Conservation (phyloP, 2,888 invertebrate species). For the Andrena chrysosceles region DNA sequence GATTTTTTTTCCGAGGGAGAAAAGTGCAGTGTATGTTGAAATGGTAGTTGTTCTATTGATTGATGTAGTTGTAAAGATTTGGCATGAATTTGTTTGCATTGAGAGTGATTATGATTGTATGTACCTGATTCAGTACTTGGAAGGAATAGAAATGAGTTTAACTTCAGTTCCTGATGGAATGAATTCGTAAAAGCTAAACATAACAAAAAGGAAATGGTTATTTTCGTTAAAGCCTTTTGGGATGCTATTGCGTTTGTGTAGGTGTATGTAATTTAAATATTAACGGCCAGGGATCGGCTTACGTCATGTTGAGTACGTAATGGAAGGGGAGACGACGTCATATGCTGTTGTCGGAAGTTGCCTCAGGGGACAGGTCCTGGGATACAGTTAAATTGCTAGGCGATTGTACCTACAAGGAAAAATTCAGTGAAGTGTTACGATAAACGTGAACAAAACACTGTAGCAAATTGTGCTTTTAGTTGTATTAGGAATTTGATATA, state of each 20-base stretch:
- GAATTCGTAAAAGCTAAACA: no score
- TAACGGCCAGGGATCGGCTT: constrained; percentile 55
- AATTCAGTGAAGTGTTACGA: constrained; percentile 1
- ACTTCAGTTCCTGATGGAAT: no score
- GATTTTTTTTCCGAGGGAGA: no score
- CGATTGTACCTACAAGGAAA: constrained; percentile 27
- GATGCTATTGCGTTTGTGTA: neutral
- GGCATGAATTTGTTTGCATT: no score
- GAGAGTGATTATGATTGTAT: no score
- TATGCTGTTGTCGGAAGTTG: constrained; percentile 63
- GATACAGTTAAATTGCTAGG: constrained; percentile 47
- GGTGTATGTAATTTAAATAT: constrained; percentile 56
- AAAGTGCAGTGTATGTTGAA: no score
- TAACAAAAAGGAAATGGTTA: no score
- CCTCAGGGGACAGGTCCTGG: constrained; percentile 49
- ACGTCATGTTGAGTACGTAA: constrained; percentile 25
- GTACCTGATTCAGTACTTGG: no score
- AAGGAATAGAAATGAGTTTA: no score
- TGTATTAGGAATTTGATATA: neutral
- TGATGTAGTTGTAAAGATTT: no score
- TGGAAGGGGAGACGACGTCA: constrained; percentile 54
- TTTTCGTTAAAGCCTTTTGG: neutral
- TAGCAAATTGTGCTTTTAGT: neutral
- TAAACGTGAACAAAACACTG: constrained; percentile 5
- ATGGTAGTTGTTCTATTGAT: no score